Base-by-base conservation (phyloP, 2,888 invertebrate species). In the Fabriciana adippe region DNA sequence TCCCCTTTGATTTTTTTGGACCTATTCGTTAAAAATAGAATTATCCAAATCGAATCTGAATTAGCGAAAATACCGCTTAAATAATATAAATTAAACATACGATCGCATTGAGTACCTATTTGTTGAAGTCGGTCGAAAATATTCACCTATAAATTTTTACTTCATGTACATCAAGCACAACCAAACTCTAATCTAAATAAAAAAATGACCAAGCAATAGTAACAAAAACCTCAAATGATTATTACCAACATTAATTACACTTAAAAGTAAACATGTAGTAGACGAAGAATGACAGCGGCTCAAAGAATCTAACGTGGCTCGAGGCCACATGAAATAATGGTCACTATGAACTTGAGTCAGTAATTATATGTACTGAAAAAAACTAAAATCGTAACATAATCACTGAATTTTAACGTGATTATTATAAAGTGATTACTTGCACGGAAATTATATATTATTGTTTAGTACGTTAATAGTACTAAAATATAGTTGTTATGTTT, bases 241-340 rank as follows among this genome's bases (percentile, higher is more conserved):
- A 72, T 72, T 72, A 65, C 65, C 67, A 65, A 72, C 66, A 72
- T 72, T 76, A 76, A 75, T 77, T 75, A 75, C 67, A 73, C 71
- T 71, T 73, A 73, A 76, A 75, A 73, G 74, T 74, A 78, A 78
- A 77, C 74, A 75, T 74, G 74, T 72, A 76, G 75, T 73, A 75
- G 75, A 72, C 74, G 74, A 74, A 69, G 72, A 74, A 73, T 75
- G 74, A 73, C 76, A 75, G 72, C 67, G 72, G 67, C 64, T 70
- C 72, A 72, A 75, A 61, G 55, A 69, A 68, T 64, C 71, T 67
- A 74, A 77, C 71, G 70, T 76, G 73, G 72, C 80, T 76, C 67
- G 68, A 69, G 79, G 79, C 78, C 69, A 75, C 68, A 70, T 67
- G 67, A 67, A 74, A 73, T 75, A 74, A 77, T 76, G 71, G 71